Conservation (phyloP, 2,113 vertebrate genomes). For the Cyanistes caeruleus region DNA sequence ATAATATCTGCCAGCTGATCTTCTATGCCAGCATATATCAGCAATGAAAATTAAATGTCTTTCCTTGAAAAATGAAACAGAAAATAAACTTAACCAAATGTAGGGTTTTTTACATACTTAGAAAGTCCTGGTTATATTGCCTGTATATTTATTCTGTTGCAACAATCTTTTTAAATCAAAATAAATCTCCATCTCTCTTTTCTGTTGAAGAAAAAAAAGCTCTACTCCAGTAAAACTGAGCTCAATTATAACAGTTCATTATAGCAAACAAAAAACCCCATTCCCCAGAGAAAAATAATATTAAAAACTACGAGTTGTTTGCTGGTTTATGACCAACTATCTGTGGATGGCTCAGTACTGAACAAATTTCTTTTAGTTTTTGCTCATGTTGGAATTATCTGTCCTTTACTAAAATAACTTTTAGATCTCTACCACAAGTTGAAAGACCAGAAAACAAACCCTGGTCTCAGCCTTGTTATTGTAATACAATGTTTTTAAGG, state of each 20-base stretch:
- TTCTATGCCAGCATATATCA: neutral
- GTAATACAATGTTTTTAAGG: neutral
- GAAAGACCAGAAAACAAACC: neutral
- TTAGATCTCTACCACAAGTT: neutral
- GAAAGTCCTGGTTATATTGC: neutral
- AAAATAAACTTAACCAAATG: neutral
- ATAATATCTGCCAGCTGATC: constrained; percentile 22
- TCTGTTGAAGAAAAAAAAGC: neutral
- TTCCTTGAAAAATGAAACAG: neutral
- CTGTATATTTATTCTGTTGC: neutral
- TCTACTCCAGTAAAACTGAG: neutral
- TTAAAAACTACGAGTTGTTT: constrained; percentile 10
- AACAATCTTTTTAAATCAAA: neutral
- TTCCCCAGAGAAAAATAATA: constrained; percentile 34
- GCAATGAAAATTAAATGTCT: neutral
- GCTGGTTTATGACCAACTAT: constrained; percentile 3
- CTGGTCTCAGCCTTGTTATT: neutral
- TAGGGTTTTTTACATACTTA: neutral
- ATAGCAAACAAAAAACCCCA: constrained; percentile 29
- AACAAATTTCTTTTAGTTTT: constrained; percentile 11
- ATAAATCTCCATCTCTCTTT: neutral
- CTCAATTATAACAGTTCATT: constrained; percentile 42
- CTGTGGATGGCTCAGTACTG: neutral
- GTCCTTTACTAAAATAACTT: neutral
- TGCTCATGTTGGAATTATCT: neutral